These are phyloP conservation scores for Coleophora deauratella DNA, from an alignment of 2,888 invertebrate genomes.

Conservation along the genomic window DNA sequence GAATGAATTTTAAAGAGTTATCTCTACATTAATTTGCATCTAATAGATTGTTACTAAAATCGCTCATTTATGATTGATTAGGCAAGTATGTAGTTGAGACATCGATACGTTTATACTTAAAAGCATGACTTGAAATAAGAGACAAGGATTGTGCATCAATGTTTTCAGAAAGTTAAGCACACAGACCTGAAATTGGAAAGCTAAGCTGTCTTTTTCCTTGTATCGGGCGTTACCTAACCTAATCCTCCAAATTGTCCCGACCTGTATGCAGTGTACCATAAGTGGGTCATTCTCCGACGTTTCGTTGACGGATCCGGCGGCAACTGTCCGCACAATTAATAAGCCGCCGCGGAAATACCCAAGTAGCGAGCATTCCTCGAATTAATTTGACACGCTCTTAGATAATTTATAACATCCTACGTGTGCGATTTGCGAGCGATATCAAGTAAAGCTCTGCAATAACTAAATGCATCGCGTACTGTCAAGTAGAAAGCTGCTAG, in stretches of 20 bases:
- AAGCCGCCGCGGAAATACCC: conserved; percentile 54
- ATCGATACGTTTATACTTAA: no score
- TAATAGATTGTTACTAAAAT: no score
- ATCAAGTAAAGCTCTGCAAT: conserved; percentile 6
- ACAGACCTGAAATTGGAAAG: no score
- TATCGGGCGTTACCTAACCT: no score
- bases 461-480: conserved; percentile 10
- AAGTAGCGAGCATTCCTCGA: conserved; percentile 58
- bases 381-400: conserved; percentile 72
- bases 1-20: no score
- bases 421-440: conserved; percentile 34
- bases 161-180: no score
- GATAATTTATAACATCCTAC: conserved; percentile 74
- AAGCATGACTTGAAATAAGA: no score
- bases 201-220: no score
- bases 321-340: conserved; percentile 67
- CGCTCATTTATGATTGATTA: no score
- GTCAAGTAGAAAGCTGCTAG: conserved; percentile 1
- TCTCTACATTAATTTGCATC: no score
- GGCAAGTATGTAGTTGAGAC: no score
- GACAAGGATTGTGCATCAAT: no score
- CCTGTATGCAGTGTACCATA: conserved; percentile 6
- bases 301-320: conserved; percentile 51
- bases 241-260: neutral
- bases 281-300: conserved; percentile 23